Evolutionary conservation across 2,797 vertebrate species (phyloP), one percentile per base, ranked within the genome.

Genomic region (Acrocephalus scirpaceus): DNA sequence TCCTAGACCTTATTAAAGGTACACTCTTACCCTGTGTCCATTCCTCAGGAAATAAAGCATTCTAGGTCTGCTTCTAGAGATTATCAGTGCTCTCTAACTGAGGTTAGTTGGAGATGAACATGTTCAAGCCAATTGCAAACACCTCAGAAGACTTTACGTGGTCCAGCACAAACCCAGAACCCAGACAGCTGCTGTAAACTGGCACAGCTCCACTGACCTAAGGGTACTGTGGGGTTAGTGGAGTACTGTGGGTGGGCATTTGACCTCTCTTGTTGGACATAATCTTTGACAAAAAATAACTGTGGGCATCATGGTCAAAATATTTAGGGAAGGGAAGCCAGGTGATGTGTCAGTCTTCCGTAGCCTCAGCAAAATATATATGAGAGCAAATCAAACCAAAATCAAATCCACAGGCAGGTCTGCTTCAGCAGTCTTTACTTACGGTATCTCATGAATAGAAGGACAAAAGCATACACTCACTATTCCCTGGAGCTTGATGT

Each of bases 1-100:
- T 93, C 38, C 74, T 88, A 90, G 93, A 85, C 30, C 20, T 87
- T 80, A 54, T 5, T 12, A 86, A 85, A 92, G 53, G 11, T 67
- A 79, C 7, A 11, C 32, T 79, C 32, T 32, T 51, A 71, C 20
- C 51, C 77, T 67, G 9, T 62, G 56, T 57, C 71, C 69, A 10
- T 64, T 84, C 74, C 53, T 85, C 64, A 76, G 92, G 77, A 96
- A 94, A 81, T 32, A 94, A 86, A 81, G 16, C 42, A n/a, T 86
- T 78, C 45, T 71, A 34, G 50, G 8, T 67, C 71, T 82, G 56
- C 60, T 88, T 86, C 50, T 65, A 92, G 73, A 92, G 60, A 65
- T 79, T 70, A 79, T 86, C 34, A 58, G 26, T 13, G 42, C 60
- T 90, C 16, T 84, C 57, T 86, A 36, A 73, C 34, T 13, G 22